Base-by-base conservation (phyloP, 2,113 vertebrate genomes). In the Bolborhynchus lineola region DNA sequence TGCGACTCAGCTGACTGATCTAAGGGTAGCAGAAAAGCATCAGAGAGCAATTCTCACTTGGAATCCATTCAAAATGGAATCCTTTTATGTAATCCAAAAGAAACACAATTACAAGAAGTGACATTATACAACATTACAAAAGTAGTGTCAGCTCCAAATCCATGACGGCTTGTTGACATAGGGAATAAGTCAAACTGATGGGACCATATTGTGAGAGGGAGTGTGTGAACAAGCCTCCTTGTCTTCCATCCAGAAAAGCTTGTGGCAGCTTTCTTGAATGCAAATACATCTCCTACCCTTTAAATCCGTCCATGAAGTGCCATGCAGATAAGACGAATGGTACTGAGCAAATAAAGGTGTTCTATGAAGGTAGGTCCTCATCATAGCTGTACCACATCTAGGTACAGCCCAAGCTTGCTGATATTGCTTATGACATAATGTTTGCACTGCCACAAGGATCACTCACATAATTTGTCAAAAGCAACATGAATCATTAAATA, bases 101-200 rank as follows among this genome's bases (percentile, higher is more conserved):
- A 93, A 92, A 79, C 62, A 64, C 60, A 81, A 90, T 90, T 94
- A 83, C 89, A 90, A 79, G 68, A 44, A 81, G 55, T 87, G 88
- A 68, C 63, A 63, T 94, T 94, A 90, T 74, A 55, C 53, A 74
- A 75, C 79, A 60, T 33, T 71, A 91, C 70, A 90, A 91, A 95
- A 84, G 82, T 88, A 92, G 83, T 65, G 72, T 75, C 80, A 91
- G 65, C 49, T 95, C 87, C 90, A 90, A 72, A 84, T 77, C 63
- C 42, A 28, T 70, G 84, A 88, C 75, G 44, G 57, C 39, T 39
- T 85, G 79, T 96, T 95, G 92, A 95, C 91, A 94, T 72, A 65
- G 28, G 23, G 83, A 92, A 47, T 96, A 90, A 97, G 90, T 96
- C 93, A 90, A 95, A 87, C 52, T 62, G 68, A 69, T 81, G 71